A percentile compares a stretch with the other conserved stretches of the same genome.
Evolutionary conservation across 1,140 invertebrate species (phyloP).

Genomic region (Chionoecetes opilio): DNA sequence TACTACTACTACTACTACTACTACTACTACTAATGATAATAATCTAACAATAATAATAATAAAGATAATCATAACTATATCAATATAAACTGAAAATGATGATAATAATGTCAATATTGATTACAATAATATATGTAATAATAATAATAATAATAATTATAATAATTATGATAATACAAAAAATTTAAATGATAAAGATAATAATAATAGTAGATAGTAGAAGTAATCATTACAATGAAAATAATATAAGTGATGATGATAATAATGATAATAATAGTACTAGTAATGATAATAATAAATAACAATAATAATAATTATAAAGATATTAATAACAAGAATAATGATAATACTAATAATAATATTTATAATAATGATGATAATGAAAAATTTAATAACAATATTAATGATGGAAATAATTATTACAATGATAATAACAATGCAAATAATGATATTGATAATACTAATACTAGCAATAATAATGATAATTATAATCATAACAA

Average conservation of each 20-base stretch:
- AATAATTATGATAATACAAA: background rate
- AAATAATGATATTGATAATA: background rate
- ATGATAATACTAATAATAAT: too few relatives aligned
- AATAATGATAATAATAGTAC: too few relatives aligned
- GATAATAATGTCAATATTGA: background rate
- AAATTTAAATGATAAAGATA: background rate
- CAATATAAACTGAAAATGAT: background rate
- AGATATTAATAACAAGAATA: too few relatives aligned
- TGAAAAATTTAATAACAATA: conserved; percentile 49
- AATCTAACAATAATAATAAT: too few relatives aligned
- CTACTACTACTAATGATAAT: too few relatives aligned
- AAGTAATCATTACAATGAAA: background rate
- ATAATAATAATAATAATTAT: conserved; percentile 12
- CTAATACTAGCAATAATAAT: background rate
- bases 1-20: too few relatives aligned
- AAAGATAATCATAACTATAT: too few relatives aligned
- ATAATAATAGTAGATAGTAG: background rate
- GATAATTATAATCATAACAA: conserved; percentile 32
- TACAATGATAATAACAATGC: conserved; percentile 1
- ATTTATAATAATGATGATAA: too few relatives aligned
- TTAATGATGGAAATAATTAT: background rate
- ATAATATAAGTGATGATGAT: conserved; percentile 33
- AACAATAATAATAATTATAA: too few relatives aligned
- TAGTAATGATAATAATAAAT: too few relatives aligned
- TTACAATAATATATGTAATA: too few relatives aligned